Conservation (phyloP, 2,113 vertebrate species). For the Oreochromis niloticus region DNA sequence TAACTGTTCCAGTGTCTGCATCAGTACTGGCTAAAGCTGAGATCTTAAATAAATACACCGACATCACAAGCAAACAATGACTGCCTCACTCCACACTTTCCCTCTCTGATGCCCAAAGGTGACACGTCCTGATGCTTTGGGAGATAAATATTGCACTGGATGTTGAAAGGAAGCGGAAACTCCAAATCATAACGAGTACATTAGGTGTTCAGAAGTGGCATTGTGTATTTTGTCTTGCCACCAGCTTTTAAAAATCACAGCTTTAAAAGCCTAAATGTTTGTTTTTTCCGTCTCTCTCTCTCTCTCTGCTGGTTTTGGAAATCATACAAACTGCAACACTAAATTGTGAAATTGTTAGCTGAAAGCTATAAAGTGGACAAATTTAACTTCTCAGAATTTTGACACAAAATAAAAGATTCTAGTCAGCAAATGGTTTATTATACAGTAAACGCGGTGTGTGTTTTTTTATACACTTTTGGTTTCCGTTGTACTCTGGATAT, state of each 20-base stretch:
- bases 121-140: not conserved
- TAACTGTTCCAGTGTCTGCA: not conserved
- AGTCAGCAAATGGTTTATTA: accelerated
- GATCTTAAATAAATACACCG: not conserved
- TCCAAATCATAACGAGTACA: not conserved
- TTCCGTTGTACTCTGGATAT: not conserved
- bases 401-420: not conserved
- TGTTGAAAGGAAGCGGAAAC: not conserved
- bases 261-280: not conserved
- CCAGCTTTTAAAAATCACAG: not conserved
- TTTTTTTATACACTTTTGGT: not conserved
- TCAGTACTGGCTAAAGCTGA: not conserved
- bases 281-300: not conserved
- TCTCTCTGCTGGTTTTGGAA: not conserved
- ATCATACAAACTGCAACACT: not conserved
- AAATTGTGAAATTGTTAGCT: not conserved
- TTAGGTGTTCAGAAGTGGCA: not conserved
- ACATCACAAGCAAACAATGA: not conserved
- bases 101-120: not conserved
- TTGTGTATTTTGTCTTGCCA: not conserved
- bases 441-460: accelerated
- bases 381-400: not conserved
- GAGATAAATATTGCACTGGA: not conserved
- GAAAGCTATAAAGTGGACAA: not conserved
- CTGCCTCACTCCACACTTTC: not conserved